Evolutionary conservation across 2,888 invertebrate genomes (phyloP).

Genomic region (Herminia tarsipennalis): DNA sequence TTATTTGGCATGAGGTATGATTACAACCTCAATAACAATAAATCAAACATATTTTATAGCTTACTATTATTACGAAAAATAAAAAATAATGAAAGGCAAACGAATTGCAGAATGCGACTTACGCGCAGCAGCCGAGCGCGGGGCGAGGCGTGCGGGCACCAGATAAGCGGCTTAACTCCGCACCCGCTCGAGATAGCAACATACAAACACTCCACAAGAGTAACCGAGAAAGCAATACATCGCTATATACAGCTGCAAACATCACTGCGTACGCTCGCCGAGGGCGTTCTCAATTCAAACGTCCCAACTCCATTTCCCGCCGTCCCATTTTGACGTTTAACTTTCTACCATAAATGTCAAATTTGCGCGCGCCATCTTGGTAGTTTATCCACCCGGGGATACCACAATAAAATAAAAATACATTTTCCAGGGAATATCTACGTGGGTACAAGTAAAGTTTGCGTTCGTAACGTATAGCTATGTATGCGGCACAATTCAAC

Average conservation of each 20-base stretch:
- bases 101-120: slow-evolving; percentile 70
- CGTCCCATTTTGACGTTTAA: slow-evolving; percentile 40
- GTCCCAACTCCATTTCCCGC: slow-evolving; percentile 40
- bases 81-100: slow-evolving; percentile 43
- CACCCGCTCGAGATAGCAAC: slow-evolving; percentile 61
- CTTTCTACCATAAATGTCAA: slow-evolving; percentile 13
- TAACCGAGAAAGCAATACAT: slow-evolving; percentile 61
- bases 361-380: slow-evolving; percentile 31
- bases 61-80: slow-evolving; percentile 33
- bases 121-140: slow-evolving; percentile 76
- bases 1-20: slow-evolving; percentile 22
- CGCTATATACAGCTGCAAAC: slow-evolving; percentile 79
- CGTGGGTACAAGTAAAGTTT: slow-evolving; percentile 80
- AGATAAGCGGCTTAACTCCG: slow-evolving; percentile 85
- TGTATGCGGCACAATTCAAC: slow-evolving; percentile 69
- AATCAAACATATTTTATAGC: slow-evolving; percentile 38
- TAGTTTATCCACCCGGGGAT: slow-evolving; percentile 54
- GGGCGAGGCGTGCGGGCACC: slow-evolving; percentile 79
- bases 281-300: slow-evolving; percentile 49
- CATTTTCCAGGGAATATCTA: slow-evolving; percentile 83
- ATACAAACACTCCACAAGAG: slow-evolving; percentile 32
- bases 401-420: slow-evolving; percentile 79
- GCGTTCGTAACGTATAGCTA: slow-evolving; percentile 64
- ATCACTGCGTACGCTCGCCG: slow-evolving; percentile 70
- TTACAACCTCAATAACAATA: slow-evolving; percentile 33